Evolutionary conservation across 2,888 invertebrate species (phyloP), one percentile per base, ranked within the genome.

Genomic region (Dynastes hyllus): DNA sequence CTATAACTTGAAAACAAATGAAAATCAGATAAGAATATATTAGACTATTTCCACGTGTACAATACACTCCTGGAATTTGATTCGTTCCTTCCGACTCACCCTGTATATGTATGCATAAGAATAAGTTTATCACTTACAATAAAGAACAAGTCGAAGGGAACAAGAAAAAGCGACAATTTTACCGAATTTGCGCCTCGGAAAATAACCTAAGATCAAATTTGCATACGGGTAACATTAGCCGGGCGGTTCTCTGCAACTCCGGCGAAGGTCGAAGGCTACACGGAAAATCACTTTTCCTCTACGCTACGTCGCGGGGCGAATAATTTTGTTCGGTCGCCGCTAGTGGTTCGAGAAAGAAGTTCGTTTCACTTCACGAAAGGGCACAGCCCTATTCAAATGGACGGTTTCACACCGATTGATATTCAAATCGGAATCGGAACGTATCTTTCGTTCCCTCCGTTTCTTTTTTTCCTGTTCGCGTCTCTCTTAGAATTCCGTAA

Each of bases 241-340:
- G 45, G 45, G 55, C 0, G 55, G 55, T 55, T 55, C n/a, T 3
- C 22, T 1, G n/a, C 55, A 0, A 55, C 13, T 55, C 22, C n/a
- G 55, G 8, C 45, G 45, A 45, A 55, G 55, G 22, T 22, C n/a
- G 55, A 22, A 22, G 16, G 13, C 13, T 55, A 55, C 55, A 55
- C 13, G 22, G 55, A 22, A 55, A 55, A 55, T n/a, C 55, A 55
- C 55, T 55, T 55, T 55, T 22, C 55, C 55, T 55, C 55, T n/a
- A n/a, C 55, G n/a, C n/a, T 11, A n/a, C 55, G 16, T 16, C 16
- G 55, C 55, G 45, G n/a, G 8, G n/a, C 55, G 55, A 16, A 55
- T 55, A 55, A 55, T 55, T 13, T 22, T n/a, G 55, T 22, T 16
- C 16, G 16, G 55, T 55, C 55, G n/a, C 55, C 16, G 55, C 22